A percentile compares a stretch with the other conserved stretches of the same genome.
Evolutionary conservation across 92 coral and sea anemone genomes (phyloP).

Genomic region (Parazoanthus darwini): DNA sequence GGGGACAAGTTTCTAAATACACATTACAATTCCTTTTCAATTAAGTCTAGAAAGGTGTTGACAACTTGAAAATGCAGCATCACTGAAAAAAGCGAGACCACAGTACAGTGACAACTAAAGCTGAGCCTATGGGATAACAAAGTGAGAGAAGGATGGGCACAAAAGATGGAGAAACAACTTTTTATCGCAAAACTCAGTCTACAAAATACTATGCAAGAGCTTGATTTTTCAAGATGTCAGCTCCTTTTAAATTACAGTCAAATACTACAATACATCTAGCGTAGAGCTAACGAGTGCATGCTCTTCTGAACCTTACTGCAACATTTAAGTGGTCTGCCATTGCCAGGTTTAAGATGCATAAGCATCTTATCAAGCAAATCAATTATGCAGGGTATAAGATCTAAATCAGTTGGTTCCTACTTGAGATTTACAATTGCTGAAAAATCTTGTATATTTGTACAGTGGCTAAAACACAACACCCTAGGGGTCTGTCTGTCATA

Average conservation of each 20-base stretch:
- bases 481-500: background rate
- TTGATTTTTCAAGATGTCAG: slow-evolving; percentile 6
- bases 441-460: slow-evolving; percentile 1
- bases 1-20: background rate
- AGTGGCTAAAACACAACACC: slow-evolving; percentile 9
- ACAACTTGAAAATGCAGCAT: background rate
- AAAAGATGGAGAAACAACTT: background rate
- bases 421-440: background rate
- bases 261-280: background rate
- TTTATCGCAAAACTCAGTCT: background rate
- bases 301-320: background rate
- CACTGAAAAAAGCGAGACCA: background rate
- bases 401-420: background rate
- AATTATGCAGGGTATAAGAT: background rate
- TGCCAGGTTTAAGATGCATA: background rate
- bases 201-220: background rate
- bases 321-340: background rate
- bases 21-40: background rate
- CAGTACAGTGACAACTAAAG: too few relatives aligned
- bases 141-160: background rate
- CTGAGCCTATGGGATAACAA: too few relatives aligned
- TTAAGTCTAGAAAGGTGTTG: background rate
- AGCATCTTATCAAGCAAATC: background rate
- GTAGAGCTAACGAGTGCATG: background rate
- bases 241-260: background rate